Evolutionary conservation across 2,113 vertebrate genomes (phyloP).

Genomic region (Eretmochelys imbricata): DNA sequence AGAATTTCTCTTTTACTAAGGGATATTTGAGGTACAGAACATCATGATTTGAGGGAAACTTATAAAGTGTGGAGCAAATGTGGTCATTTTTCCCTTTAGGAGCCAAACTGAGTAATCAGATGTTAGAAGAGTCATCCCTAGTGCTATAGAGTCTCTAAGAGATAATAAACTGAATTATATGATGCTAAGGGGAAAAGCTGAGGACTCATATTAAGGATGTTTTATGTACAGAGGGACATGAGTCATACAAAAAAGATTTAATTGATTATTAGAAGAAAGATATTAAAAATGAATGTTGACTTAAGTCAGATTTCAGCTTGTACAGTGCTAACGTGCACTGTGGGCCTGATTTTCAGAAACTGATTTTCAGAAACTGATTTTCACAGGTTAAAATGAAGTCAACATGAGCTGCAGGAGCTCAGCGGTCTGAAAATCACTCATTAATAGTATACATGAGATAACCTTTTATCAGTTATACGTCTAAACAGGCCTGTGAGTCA

Average conservation of each 20-base stretch:
- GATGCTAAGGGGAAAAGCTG: neutral
- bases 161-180: neutral
- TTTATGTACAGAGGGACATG: neutral
- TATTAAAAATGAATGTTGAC: slow-evolving; percentile 18
- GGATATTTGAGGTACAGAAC: neutral
- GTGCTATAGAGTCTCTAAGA: neutral
- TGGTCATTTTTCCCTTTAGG: neutral
- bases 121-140: neutral
- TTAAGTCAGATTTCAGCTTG: neutral
- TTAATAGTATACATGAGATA: neutral
- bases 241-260: neutral
- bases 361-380: neutral
- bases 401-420: neutral
- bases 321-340: fast-evolving
- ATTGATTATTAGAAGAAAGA: neutral
- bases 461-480: neutral
- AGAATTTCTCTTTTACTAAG: neutral
- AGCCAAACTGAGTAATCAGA: neutral
- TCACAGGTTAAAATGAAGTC: neutral
- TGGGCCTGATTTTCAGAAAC: neutral
- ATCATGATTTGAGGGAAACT: neutral
- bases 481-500: neutral
- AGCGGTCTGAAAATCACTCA: neutral
- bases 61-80: neutral
- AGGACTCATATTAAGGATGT: neutral